phyloP scores from a whole-genome alignment of 2,113 vertebrate species.

The Rhinolophus sinicus region DNA sequence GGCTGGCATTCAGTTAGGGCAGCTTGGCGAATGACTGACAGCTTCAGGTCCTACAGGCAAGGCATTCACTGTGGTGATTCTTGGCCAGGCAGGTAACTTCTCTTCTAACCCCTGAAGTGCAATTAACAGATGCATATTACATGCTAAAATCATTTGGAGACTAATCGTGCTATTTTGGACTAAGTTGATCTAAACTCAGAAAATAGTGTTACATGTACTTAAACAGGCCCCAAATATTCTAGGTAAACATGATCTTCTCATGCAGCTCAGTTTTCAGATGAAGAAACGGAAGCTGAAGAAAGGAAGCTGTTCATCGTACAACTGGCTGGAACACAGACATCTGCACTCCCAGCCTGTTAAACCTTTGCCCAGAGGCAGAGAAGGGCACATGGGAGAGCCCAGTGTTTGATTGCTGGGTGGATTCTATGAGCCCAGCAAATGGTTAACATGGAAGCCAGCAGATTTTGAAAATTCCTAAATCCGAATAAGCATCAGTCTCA shows the following conservation, averaged over 20 bases:
- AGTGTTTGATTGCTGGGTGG: background rate
- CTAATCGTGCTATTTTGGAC: background rate
- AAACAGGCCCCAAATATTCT: background rate
- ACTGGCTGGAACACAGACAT: background rate
- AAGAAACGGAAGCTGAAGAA: constrained; percentile 1
- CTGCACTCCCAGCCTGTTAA: background rate
- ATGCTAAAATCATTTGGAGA: background rate
- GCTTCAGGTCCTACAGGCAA: background rate
- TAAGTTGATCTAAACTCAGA: background rate
- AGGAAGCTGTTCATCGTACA: background rate
- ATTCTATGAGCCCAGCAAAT: constrained; percentile 31
- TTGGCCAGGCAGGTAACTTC: background rate
- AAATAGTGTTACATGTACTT: background rate
- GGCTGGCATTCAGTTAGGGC: no score
- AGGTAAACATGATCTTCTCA: background rate
- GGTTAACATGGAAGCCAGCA: background rate
- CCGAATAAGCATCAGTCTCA: background rate
- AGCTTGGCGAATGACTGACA: rapidly evolving
- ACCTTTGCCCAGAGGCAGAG: background rate
- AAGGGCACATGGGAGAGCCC: background rate
- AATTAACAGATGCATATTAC: background rate
- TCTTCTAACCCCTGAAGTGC: background rate
- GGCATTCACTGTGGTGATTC: background rate
- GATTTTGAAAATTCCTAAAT: constrained; percentile 35
- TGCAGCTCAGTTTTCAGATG: background rate